Percentiles rank a stretch among this genome's conserved stretches.
phyloP scores from a whole-genome alignment of 2,888 invertebrate genomes.

The Lordiphosa fenestrarum region DNA sequence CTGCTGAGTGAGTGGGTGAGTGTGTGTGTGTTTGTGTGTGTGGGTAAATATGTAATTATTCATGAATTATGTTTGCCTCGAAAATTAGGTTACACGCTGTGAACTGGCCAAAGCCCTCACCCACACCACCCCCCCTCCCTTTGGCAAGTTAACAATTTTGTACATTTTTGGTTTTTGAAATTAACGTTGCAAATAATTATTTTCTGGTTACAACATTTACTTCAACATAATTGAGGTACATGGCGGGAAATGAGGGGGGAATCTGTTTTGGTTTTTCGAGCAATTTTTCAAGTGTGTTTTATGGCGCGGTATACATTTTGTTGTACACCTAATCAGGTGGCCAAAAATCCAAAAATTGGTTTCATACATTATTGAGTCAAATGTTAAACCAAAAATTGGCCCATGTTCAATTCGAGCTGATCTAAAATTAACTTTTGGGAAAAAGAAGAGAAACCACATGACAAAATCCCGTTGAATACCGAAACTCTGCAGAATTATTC shows the following conservation, averaged over 20 bases:
- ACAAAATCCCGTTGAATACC: too few relatives aligned
- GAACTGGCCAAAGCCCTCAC: too few relatives aligned
- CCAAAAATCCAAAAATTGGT: neutral
- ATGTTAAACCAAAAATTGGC: too few relatives aligned
- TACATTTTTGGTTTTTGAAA: conserved; percentile 39
- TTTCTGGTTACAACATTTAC: conserved; percentile 33
- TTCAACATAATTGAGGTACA: conserved; percentile 19
- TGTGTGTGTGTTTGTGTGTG: conserved; percentile 4
- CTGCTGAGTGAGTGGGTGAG: conserved; percentile 5
- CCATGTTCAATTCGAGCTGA: too few relatives aligned
- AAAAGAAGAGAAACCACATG: too few relatives aligned
- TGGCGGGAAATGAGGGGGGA: neutral
- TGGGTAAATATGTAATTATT: conserved; percentile 58
- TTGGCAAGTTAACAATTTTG: conserved; percentile 41
- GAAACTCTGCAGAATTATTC: too few relatives aligned
- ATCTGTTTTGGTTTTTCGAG: conserved; percentile 3
- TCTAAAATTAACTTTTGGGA: too few relatives aligned
- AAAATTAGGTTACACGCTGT: conserved; percentile 29
- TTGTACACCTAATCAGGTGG: too few relatives aligned
- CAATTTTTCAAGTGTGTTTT: neutral
- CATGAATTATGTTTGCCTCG: conserved; percentile 49
- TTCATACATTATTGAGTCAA: conserved; percentile 9
- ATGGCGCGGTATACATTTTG: too few relatives aligned
- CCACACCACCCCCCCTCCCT: neutral
- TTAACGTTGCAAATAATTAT: conserved; percentile 52